Conservation (phyloP, 2,888 invertebrate genomes). For the Hemicrepidius hirtus region DNA sequence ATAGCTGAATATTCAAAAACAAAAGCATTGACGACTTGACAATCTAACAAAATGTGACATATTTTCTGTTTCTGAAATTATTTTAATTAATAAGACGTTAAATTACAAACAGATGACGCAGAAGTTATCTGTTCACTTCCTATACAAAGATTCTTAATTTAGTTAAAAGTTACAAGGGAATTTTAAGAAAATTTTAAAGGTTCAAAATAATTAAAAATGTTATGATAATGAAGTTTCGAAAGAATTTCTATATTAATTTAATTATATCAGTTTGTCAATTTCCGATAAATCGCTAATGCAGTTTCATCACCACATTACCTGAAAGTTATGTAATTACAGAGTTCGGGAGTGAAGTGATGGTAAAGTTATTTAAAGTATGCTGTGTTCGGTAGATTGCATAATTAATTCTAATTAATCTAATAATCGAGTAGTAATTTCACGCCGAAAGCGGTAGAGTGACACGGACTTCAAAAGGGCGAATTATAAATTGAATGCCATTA, state of each 20-base stretch:
- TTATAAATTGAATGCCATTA: slow-evolving; percentile 1
- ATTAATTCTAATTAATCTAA: slow-evolving; percentile 25
- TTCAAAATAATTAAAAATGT: too few relatives aligned
- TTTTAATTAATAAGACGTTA: too few relatives aligned
- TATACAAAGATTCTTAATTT: too few relatives aligned
- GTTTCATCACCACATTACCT: slow-evolving; percentile 8
- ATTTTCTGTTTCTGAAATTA: too few relatives aligned
- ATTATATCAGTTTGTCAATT: slow-evolving; percentile 1
- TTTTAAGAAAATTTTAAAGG: too few relatives aligned
- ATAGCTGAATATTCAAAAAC: too few relatives aligned
- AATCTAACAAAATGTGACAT: too few relatives aligned
- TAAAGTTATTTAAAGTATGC: slow-evolving; percentile 18
- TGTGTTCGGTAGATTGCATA: slow-evolving; percentile 18
- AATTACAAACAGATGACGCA: too few relatives aligned
- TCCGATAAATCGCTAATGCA: neutral
- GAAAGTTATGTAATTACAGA: slow-evolving; percentile 14
- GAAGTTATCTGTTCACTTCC: too few relatives aligned
- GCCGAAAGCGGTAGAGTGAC: slow-evolving; percentile 1
- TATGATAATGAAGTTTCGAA: neutral
- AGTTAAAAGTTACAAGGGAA: too few relatives aligned
- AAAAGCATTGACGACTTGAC: too few relatives aligned
- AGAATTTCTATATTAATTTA: neutral
- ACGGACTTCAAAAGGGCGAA: neutral
- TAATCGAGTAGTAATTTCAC: slow-evolving; percentile 19
- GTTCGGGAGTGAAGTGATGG: neutral